Conservation (phyloP, 2,888 invertebrate genomes). For the Lamproptera curius region DNA sequence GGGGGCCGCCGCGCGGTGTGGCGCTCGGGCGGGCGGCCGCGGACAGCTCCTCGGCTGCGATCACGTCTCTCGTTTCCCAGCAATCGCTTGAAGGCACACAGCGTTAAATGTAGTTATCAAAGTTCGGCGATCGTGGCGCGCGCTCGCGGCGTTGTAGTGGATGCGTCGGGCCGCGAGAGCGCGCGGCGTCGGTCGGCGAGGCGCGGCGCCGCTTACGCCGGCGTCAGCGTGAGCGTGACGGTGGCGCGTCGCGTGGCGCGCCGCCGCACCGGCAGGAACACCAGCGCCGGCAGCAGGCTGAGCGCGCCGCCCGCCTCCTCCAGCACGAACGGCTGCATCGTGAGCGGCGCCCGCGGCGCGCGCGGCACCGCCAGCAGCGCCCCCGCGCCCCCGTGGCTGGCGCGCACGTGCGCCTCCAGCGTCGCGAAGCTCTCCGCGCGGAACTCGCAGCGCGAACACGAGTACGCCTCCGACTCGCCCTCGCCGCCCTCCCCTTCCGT, state of each 20-base stretch:
- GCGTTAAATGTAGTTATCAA: conserved; percentile 80
- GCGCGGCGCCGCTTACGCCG: conserved; percentile 83
- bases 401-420: conserved; percentile 70
- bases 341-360: conserved; percentile 78
- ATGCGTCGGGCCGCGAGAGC: conserved; percentile 48
- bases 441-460: conserved; percentile 71
- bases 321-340: conserved; percentile 96
- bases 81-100: conserved; percentile 92
- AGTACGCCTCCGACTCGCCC: conserved; percentile 54
- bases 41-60: conserved; percentile 68
- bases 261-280: conserved; percentile 95
- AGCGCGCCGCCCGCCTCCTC: conserved; percentile 79
- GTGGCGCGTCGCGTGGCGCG: conserved; percentile 91
- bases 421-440: conserved; percentile 68
- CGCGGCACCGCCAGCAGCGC: conserved; percentile 79
- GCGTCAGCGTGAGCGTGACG: conserved; percentile 95
- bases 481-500: conserved; percentile 44
- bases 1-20: conserved; percentile 62
- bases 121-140: conserved; percentile 69
- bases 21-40: conserved; percentile 59
- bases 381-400: conserved; percentile 70
- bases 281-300: conserved; percentile 92
- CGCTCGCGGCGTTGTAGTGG: conserved; percentile 53
- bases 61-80: conserved; percentile 78
- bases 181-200: conserved; percentile 32